A percentile compares a stretch with the other conserved stretches of the same genome.
Conservation (phyloP, 2,113 vertebrate species). For the Ahaetulla prasina region DNA sequence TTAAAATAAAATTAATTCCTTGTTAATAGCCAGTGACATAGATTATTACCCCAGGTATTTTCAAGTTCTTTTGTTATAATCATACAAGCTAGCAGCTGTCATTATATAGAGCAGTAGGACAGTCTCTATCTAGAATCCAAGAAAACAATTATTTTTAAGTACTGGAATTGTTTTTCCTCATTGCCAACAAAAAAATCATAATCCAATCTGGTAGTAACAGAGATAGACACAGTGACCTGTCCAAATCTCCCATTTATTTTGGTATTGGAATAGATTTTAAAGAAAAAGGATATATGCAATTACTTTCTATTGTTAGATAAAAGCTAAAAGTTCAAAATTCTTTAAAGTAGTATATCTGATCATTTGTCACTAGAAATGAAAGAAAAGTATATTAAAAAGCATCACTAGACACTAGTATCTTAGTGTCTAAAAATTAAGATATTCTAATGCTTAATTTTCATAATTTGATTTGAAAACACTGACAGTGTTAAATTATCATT, state of each 20-base stretch:
- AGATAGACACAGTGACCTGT: background rate
- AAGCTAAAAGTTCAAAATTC: background rate
- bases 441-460: background rate
- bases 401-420: background rate
- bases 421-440: background rate
- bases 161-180: background rate
- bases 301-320: background rate
- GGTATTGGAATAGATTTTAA: background rate
- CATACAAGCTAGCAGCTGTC: background rate
- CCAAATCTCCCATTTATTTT: background rate
- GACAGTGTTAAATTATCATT: background rate
- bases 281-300: background rate
- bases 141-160: background rate
- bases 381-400: background rate
- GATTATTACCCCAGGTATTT: background rate
- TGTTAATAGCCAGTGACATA: background rate
- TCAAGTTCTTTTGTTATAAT: background rate
- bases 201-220: background rate
- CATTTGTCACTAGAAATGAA: background rate
- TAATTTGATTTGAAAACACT: background rate
- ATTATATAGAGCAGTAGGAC: background rate
- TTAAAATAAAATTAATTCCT: background rate
- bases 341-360: background rate
- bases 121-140: too few species aligned
- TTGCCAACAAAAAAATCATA: background rate